A percentile compares a stretch with the other conserved stretches of the same genome.
These are phyloP conservation scores for Ursus arctos DNA, from an alignment of 2,113 vertebrate species.

Conservation along the genomic window DNA sequence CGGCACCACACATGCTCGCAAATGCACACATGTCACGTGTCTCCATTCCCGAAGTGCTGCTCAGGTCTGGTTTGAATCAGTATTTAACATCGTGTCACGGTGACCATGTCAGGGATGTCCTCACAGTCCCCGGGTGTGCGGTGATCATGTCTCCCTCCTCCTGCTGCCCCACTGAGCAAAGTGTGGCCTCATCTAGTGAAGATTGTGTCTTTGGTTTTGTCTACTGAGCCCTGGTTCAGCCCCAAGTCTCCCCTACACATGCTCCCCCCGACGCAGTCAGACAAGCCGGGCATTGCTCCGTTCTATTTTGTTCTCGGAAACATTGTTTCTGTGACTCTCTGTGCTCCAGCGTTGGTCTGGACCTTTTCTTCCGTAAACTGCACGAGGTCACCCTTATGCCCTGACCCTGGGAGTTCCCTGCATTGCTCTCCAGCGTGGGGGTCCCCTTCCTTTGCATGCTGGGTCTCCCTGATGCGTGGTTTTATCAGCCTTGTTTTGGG, in stretches of 20 bases:
- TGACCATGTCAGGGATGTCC: rapidly evolving
- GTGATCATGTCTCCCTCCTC: no score
- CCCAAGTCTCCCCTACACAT: rapidly evolving
- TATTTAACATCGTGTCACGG: no score
- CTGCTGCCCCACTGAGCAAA: rapidly evolving
- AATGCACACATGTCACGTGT: background rate
- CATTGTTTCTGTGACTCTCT: background rate
- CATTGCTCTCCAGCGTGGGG: no score
- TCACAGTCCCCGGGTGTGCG: rapidly evolving
- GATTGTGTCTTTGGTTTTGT: background rate
- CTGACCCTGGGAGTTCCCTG: background rate
- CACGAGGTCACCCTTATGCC: no score
- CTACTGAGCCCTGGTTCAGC: background rate
- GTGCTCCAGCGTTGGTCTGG: background rate
- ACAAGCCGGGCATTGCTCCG: rapidly evolving
- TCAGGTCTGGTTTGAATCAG: background rate
- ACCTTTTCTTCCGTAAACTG: background rate
- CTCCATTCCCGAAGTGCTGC: no score
- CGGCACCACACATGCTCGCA: no score
- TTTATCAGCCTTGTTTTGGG: background rate
- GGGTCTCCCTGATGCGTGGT: no score
- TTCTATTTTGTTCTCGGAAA: background rate
- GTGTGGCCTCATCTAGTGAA: background rate
- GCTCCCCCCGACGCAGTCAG: background rate
- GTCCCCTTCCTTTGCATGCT: background rate